phyloP scores from a whole-genome alignment of 2,113 vertebrate species.

The Ammospiza caudacuta region DNA sequence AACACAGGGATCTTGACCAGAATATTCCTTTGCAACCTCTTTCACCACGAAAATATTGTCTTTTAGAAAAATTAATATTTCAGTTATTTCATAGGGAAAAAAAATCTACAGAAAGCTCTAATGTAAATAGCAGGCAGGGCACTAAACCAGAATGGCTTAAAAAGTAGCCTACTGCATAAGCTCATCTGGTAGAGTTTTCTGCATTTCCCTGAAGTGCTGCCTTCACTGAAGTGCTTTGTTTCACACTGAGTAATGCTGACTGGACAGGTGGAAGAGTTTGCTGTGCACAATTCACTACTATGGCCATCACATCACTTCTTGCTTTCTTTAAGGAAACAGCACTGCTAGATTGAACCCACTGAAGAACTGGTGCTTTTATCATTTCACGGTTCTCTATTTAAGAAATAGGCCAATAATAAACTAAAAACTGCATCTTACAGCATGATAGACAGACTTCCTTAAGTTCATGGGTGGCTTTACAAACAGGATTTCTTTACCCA shows the following conservation, averaged over 20 bases:
- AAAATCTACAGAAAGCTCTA: neutral
- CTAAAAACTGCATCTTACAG: neutral
- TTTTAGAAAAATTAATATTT: neutral
- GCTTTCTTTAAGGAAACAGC: neutral
- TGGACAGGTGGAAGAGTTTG: neutral
- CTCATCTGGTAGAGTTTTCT: neutral
- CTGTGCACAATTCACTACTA: fast-evolving
- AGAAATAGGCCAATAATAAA: neutral
- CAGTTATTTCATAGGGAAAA: neutral
- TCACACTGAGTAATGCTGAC: fast-evolving
- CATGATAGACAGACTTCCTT: neutral
- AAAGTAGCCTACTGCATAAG: neutral
- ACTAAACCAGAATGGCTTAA: neutral
- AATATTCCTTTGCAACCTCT: neutral
- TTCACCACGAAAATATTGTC: neutral
- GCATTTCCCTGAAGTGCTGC: fast-evolving
- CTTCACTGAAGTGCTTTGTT: neutral
- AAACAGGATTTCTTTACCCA: neutral
- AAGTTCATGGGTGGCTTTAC: fast-evolving
- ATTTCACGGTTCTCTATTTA: neutral
- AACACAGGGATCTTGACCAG: neutral
- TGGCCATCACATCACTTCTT: neutral
- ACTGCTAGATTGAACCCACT: neutral
- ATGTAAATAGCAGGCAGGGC: neutral
- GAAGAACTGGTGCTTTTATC: fast-evolving